Base-by-base conservation (phyloP, 1,140 invertebrate species). In the Carcinoscorpius rotundicauda region DNA sequence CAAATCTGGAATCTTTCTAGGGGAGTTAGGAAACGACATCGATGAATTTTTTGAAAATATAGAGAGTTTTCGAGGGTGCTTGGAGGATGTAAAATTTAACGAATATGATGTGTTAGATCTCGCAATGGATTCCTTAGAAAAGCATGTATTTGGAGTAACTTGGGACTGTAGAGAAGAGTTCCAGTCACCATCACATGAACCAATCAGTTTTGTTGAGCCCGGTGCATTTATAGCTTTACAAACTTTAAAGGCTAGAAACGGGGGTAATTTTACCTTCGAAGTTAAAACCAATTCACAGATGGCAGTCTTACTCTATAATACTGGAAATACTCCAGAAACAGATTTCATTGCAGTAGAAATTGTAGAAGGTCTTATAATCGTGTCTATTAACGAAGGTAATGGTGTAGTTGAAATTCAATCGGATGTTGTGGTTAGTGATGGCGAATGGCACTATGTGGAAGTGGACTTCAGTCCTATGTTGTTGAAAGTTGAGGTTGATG, bases 81-180 rank as follows among this genome's bases (percentile, higher is more conserved):
- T 97, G 77, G 88, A 93, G 78, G 86, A 91, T 75, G 80, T 92
- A 50, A 83, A 84, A 66, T 96, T 93, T 78, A 97, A 96, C 78
- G 85, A 85, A 49, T 84, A 92, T 49, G 84, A 88, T 73, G 85
- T 93, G 67, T 83, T 96, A 66, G 84, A 88, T 70, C 81, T 86
- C 72, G 74, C 74, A 56, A 75, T 73, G 1, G 68, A 70, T 50
- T 62, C 69, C 6, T 53, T 75, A 58, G 69, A 71, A 8, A 63
- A 60, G 5, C 62, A 75, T 63, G 71, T 78, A 29, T 75, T 78
- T 69, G 85, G 85, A 49, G 85, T 97, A 3, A 86, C 87, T 3
- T 96, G 93, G 93, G 88, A 87, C 70, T 97, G 93, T 79, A 77
- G 76, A 49, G 84, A 87, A 48, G 91, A 96, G 80, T 97, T 97